A percentile compares a stretch with the other conserved stretches of the same genome.
phyloP scores from a whole-genome alignment of 2,888 invertebrate genomes.

The Drosophila algonquin region DNA sequence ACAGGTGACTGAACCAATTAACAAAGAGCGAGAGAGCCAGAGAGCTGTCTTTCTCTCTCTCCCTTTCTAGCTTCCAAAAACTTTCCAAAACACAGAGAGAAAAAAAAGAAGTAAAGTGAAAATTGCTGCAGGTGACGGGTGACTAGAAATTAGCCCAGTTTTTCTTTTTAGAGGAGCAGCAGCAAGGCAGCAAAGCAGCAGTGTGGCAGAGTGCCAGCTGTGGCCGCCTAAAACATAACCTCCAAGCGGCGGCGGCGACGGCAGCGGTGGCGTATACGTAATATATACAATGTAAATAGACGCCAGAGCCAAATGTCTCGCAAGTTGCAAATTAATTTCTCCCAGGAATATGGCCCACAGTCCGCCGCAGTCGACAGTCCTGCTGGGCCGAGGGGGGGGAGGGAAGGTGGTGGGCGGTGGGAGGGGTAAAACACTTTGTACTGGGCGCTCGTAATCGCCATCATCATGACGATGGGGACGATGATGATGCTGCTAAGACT shows the following conservation, averaged over 20 bases:
- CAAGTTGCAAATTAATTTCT: conserved; percentile 83
- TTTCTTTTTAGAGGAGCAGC: conserved; percentile 9
- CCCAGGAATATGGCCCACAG: conserved; percentile 65
- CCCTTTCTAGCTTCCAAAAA: conserved; percentile 35
- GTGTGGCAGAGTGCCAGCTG: conserved; percentile 54
- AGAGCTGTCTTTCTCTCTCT: conserved; percentile 17
- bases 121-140: conserved; percentile 72
- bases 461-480: conserved; percentile 1
- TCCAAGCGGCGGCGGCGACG: conserved; percentile 25
- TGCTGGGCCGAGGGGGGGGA: conserved; percentile 16
- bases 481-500: conserved; percentile 8
- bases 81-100: conserved; percentile 33
- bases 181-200: neutral
- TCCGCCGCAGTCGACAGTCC: conserved; percentile 21
- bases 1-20: conserved; percentile 83
- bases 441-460: conserved; percentile 47
- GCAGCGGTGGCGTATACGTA: conserved; percentile 65
- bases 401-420: neutral
- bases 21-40: conserved; percentile 63
- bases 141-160: conserved; percentile 76
- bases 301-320: conserved; percentile 79
- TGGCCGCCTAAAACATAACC: conserved; percentile 57
- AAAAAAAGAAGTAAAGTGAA: conserved; percentile 55
- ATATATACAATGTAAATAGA: conserved; percentile 79
- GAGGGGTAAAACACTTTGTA: conserved; percentile 52